Conservation (phyloP, 2,113 vertebrate species). For the Diadophis punctatus region DNA sequence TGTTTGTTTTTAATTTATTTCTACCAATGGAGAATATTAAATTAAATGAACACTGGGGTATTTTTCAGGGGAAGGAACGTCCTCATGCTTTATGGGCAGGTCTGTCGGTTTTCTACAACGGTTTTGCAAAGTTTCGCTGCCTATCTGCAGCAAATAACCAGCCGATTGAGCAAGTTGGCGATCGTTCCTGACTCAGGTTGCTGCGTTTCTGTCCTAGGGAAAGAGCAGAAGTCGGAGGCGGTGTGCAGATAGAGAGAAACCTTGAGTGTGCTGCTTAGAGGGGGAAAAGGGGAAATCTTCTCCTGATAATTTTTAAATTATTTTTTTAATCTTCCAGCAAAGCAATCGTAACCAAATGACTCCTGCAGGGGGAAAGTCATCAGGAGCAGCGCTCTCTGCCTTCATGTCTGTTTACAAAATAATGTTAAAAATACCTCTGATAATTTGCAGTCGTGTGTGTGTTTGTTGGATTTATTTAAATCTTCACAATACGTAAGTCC, state of each 20-base stretch:
- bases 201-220: neutral
- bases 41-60: slow-evolving; percentile 73
- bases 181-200: neutral
- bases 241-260: neutral
- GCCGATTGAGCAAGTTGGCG: slow-evolving; percentile 10
- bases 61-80: slow-evolving; percentile 64
- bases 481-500: no score
- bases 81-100: slow-evolving; percentile 77
- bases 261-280: neutral
- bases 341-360: neutral
- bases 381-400: neutral
- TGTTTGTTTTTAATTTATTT: slow-evolving; percentile 82
- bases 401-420: neutral
- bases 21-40: slow-evolving; percentile 77
- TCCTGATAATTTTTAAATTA: slow-evolving; percentile 53
- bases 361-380: neutral
- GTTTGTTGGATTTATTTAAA: neutral
- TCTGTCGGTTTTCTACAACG: slow-evolving; percentile 69
- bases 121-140: slow-evolving; percentile 56
- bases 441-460: neutral
- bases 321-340: slow-evolving; percentile 38
- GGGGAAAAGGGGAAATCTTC: slow-evolving; percentile 32
- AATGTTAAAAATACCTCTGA: neutral
- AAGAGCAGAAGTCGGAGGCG: slow-evolving; percentile 1
- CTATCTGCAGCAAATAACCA: slow-evolving; percentile 42